Evolutionary conservation across 2,797 vertebrate species (phyloP).

Genomic region (Crocidura indochinensis): DNA sequence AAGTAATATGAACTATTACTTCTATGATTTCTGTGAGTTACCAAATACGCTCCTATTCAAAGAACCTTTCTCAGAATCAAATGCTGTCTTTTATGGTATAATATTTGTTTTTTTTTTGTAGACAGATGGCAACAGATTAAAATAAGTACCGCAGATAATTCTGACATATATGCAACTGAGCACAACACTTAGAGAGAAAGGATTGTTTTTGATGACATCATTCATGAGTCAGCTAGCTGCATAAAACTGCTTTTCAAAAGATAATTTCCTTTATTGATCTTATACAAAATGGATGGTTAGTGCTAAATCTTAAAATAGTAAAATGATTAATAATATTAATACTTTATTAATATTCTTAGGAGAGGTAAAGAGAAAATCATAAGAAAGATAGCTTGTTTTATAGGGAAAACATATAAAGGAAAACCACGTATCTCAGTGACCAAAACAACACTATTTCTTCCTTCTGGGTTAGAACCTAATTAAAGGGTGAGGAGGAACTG

Average conservation of each 20-base stretch:
- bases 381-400: not conserved
- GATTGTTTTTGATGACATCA: not conserved
- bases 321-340: constrained; percentile 4
- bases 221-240: constrained; percentile 3
- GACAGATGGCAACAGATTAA: not conserved
- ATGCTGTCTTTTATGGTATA: not conserved
- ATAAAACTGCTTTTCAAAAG: constrained; percentile 34
- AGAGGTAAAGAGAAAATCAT: not conserved
- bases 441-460: not conserved
- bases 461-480: not conserved
- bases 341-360: not conserved
- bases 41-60: not conserved
- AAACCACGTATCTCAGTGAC: not conserved
- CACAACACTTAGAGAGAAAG: not conserved
- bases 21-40: not conserved
- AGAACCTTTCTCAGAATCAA: not conserved
- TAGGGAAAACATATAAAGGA: not conserved
- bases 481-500: too few relatives aligned
- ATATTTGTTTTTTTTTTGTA: not conserved
- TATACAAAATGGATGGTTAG: not conserved
- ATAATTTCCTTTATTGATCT: not conserved
- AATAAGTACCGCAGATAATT: not conserved
- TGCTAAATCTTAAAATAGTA: constrained; percentile 23
- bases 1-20: constrained; percentile 17
- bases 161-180: not conserved